phyloP scores from a whole-genome alignment of 2,113 vertebrate genomes.

The Lycocorax pyrrhopterus region DNA sequence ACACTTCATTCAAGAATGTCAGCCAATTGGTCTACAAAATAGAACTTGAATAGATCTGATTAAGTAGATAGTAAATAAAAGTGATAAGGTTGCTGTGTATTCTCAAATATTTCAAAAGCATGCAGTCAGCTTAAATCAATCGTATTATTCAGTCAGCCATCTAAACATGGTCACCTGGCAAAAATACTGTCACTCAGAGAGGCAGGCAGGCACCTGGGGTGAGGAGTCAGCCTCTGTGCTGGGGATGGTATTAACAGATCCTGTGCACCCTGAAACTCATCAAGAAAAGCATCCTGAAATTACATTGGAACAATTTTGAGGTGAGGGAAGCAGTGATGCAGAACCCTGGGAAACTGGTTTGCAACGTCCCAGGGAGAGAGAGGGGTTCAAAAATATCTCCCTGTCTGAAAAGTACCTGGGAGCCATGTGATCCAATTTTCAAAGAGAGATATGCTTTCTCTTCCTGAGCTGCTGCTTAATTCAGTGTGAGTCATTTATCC shows the following conservation, averaged over 20 bases:
- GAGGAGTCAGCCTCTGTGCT: background rate
- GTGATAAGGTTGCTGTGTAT: background rate
- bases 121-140: background rate
- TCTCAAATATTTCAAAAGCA: background rate
- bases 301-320: background rate
- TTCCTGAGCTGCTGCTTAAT: background rate
- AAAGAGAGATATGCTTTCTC: background rate
- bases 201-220: background rate
- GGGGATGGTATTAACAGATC: background rate
- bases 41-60: background rate
- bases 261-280: background rate
- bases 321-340: background rate
- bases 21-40: background rate
- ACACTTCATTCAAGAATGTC: background rate
- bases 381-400: background rate
- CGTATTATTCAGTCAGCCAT: background rate
- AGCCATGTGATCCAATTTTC: background rate
- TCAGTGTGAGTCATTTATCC: constrained; percentile 1
- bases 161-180: background rate
- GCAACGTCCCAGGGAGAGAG: background rate
- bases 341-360: background rate
- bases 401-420: background rate
- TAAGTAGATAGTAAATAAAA: background rate
- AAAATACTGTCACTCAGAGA: background rate
- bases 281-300: background rate